These are phyloP conservation scores for Notarius lentiginosus DNA, from an alignment of 2,113 vertebrate species.

Conservation along the genomic window DNA sequence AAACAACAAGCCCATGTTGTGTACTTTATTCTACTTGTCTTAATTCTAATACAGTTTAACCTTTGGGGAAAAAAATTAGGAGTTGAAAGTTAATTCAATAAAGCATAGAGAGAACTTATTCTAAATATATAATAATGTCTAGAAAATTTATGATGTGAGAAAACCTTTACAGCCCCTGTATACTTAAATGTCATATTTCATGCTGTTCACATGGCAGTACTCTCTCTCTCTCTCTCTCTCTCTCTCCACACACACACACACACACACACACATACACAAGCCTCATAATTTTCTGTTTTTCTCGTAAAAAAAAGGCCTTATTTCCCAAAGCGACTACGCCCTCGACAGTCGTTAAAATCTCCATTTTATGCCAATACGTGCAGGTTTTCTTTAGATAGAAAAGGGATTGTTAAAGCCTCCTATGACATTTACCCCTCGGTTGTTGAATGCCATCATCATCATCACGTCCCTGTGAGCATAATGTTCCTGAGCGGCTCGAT, in stretches of 20 bases:
- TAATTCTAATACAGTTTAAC: neutral
- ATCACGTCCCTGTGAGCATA: conserved; percentile 74
- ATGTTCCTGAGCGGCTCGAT: conserved; percentile 79
- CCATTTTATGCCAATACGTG: conserved; percentile 46
- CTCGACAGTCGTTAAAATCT: conserved; percentile 49
- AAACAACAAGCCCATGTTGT: neutral
- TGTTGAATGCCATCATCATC: conserved; percentile 71
- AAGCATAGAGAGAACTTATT: neutral
- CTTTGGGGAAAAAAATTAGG: neutral
- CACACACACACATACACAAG: neutral
- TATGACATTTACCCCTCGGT: conserved; percentile 72
- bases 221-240: conserved; percentile 10
- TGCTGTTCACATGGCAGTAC: conserved; percentile 54
- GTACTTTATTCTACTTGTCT: neutral
- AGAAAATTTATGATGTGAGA: conserved; percentile 3
- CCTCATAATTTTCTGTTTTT: conserved; percentile 60
- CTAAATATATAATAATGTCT: conserved; percentile 13
- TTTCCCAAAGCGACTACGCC: conserved; percentile 46
- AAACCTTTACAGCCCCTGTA: neutral
- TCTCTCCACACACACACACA: neutral
- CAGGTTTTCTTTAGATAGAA: conserved; percentile 55
- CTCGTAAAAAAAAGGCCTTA: conserved; percentile 34
- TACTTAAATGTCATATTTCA: conserved; percentile 51
- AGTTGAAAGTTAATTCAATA: neutral
- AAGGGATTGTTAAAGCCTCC: conserved; percentile 65